Evolutionary conservation across 2,797 vertebrate species (phyloP), one percentile per base, ranked within the genome.

Genomic region (Parauchenoglanis ngamensis): DNA sequence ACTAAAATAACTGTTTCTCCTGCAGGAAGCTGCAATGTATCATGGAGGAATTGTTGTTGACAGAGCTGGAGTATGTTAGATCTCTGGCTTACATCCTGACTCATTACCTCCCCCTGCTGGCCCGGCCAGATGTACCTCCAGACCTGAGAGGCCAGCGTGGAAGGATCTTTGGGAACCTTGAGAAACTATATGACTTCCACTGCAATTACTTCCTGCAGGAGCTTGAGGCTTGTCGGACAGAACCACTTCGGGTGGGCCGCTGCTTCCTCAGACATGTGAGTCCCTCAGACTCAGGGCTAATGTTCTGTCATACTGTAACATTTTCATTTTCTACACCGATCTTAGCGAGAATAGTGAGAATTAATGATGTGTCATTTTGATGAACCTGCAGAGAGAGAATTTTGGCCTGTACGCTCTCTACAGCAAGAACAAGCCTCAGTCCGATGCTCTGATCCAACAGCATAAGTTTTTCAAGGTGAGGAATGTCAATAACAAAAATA

Each of bases 361-460:
- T 6, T 3, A 56, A 56, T 56, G 2, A 35, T 15, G 8, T n/a
- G 23, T 84, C 52, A 56, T 73, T 78, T 5, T 5, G 11, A 44
- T 46, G 23, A 80, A 81, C 25, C 25, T 85, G 78, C 93, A 97
- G 96, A 94, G 91, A 68, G 95, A 96, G 35, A 94, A 93, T 90
- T 96, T 97, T 86, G 95, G 95, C n/a, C 91, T 97, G 7, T 97
- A 97, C 17, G 95, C 96, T 54, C 94, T 96, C 79, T 97, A 97
- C 93, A 97, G 96, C 91, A 97, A 96, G 92, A 97, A 96, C 92
- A 97, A 97, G 88, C 96, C 96, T 67, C 95, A 94, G 82, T 97
- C 96, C 63, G 96, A 97, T 19, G 90, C 95, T 25, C 91, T 97
- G 61, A 92, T 96, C 83, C 94, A 94, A 1, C 95, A 95, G 61